These are phyloP conservation scores for Poeciliopsis infans DNA, from an alignment of 2,797 vertebrate genomes.

Conservation along the genomic window DNA sequence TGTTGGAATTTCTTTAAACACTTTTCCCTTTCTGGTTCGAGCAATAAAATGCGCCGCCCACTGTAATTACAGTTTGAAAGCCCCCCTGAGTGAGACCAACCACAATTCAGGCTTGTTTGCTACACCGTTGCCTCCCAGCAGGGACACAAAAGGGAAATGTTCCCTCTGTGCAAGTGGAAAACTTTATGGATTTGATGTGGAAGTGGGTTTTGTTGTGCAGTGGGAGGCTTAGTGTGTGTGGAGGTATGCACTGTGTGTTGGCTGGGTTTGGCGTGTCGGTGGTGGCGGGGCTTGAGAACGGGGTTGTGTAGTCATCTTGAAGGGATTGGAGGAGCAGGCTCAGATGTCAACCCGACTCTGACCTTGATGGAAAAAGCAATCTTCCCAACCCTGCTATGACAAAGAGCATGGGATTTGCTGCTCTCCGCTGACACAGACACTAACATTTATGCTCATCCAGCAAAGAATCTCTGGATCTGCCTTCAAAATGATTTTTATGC, in stretches of 20 bases:
- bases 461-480: constrained; percentile 30
- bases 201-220: constrained; percentile 62
- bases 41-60: constrained; percentile 44
- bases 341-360: constrained; percentile 71
- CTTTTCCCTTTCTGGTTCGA: constrained; percentile 25
- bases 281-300: constrained; percentile 44
- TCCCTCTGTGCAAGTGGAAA: constrained; percentile 60
- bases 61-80: constrained; percentile 63
- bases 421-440: constrained; percentile 49
- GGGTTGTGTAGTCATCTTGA: constrained; percentile 33
- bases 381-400: constrained; percentile 65
- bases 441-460: constrained; percentile 47
- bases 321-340: constrained; percentile 65
- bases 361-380: constrained; percentile 81
- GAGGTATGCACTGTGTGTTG: constrained; percentile 16
- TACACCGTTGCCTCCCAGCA: constrained; percentile 34
- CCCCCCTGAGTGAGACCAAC: constrained; percentile 37
- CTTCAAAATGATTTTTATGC: constrained; percentile 22
- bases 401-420: constrained; percentile 60
- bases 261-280: constrained; percentile 37
- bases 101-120: constrained; percentile 50
- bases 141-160: constrained; percentile 55
- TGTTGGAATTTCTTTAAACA: constrained; percentile 19
- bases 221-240: constrained; percentile 44
- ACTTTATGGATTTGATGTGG: constrained; percentile 74